Conservation (phyloP, 2,888 invertebrate species). For the Drymonia ruficornis region DNA sequence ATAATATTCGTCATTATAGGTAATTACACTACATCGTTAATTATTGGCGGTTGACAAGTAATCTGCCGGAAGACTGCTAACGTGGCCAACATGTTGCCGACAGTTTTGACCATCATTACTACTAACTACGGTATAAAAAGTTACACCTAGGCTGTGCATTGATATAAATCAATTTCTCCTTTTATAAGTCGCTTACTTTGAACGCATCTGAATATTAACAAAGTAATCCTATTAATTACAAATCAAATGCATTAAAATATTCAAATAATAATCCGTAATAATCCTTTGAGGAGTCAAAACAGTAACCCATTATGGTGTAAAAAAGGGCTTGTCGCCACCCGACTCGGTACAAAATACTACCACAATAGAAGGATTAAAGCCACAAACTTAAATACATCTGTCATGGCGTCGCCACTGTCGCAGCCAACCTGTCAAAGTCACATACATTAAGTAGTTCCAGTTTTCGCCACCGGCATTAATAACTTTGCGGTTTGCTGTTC, state of each 20-base stretch:
- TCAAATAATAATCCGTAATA: background rate
- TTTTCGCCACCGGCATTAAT: background rate
- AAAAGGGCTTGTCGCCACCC: background rate
- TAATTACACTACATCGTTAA: too few species aligned
- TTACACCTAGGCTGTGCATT: too few species aligned
- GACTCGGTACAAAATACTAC: background rate
- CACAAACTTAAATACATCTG: background rate
- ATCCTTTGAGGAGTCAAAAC: background rate
- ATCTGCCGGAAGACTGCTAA: too few species aligned
- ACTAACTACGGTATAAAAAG: too few species aligned
- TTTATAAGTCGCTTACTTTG: background rate
- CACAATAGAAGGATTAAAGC: background rate
- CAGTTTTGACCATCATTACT: too few species aligned
- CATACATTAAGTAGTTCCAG: background rate
- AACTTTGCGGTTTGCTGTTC: background rate
- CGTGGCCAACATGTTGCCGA: too few species aligned
- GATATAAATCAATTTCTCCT: too few species aligned
- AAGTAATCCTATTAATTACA: background rate
- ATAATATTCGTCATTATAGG: too few species aligned
- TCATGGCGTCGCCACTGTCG: background rate
- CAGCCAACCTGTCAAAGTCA: background rate
- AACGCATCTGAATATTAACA: background rate
- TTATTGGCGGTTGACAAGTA: too few species aligned
- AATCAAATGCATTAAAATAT: background rate
- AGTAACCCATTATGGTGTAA: background rate